Percentiles rank a stretch among this genome's conserved stretches.
Evolutionary conservation across 2,113 vertebrate species (phyloP).

Genomic region (Ceyx melanurus): DNA sequence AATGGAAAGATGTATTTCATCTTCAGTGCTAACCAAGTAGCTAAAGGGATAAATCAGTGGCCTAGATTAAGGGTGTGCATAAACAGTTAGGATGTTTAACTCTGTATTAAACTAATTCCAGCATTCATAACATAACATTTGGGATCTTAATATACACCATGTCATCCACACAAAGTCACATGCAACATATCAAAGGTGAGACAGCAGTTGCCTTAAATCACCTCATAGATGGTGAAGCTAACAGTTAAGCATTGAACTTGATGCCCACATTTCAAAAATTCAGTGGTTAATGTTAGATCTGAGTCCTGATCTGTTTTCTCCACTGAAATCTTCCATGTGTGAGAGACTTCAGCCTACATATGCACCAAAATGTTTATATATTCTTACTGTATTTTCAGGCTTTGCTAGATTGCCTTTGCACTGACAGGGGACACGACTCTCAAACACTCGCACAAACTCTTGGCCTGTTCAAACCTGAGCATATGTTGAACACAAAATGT

Average conservation of each 20-base stretch:
- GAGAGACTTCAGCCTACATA: background rate
- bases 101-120: background rate
- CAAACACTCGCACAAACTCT: background rate
- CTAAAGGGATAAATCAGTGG: background rate
- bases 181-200: background rate
- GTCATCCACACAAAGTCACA: background rate
- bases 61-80: background rate
- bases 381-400: background rate
- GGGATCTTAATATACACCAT: background rate
- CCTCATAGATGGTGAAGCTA: background rate
- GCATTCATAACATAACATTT: background rate
- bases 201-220: background rate
- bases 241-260: background rate
- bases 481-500: background rate
- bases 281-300: background rate
- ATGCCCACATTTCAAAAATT: background rate
- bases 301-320: background rate
- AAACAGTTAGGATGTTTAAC: background rate
- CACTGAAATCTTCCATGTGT: background rate
- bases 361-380: background rate
- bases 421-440: background rate
- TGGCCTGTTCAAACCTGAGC: background rate
- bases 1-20: background rate
- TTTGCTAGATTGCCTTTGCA: background rate
- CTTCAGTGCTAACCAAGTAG: background rate